phyloP scores from a whole-genome alignment of 2,888 invertebrate genomes.

The Acanthosoma haemorrhoidale region DNA sequence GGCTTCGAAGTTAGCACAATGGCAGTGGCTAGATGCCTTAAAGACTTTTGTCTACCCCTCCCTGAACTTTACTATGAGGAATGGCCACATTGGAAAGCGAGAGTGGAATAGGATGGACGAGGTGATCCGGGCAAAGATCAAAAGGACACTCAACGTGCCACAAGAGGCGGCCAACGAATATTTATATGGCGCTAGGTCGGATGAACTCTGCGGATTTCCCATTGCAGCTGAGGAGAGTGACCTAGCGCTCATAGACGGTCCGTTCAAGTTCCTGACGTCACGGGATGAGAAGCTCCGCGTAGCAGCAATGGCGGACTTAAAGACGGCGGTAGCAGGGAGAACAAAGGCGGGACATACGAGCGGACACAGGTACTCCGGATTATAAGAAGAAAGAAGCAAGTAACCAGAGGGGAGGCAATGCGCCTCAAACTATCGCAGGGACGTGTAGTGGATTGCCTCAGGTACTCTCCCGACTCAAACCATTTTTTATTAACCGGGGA shows the following conservation, averaged over 20 bases:
- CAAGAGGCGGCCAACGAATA: constrained; percentile 29
- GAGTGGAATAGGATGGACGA: background rate
- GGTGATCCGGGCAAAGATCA: too few relatives aligned
- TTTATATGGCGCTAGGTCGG: constrained; percentile 6
- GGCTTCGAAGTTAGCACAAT: background rate
- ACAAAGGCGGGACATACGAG: background rate
- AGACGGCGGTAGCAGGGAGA: background rate
- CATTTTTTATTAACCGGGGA: constrained; percentile 36
- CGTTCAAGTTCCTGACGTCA: too few relatives aligned
- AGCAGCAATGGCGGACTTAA: constrained; percentile 1
- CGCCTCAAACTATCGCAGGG: too few relatives aligned
- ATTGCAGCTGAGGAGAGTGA: constrained; percentile 20
- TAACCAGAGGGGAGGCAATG: too few relatives aligned
- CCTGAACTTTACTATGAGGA: too few relatives aligned
- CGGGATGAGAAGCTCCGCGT: too few relatives aligned
- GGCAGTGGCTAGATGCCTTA: background rate
- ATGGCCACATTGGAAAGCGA: background rate
- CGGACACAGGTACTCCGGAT: too few relatives aligned
- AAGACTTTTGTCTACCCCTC: too few relatives aligned
- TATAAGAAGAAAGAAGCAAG: too few relatives aligned
- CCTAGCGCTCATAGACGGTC: too few relatives aligned
- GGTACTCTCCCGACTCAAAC: too few relatives aligned
- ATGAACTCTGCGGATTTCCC: constrained; percentile 20
- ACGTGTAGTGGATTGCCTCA: too few relatives aligned
- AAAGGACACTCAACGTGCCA: constrained; percentile 9